Base-by-base conservation (phyloP, 2,888 invertebrate genomes). In the Pantelozetes paolii region DNA sequence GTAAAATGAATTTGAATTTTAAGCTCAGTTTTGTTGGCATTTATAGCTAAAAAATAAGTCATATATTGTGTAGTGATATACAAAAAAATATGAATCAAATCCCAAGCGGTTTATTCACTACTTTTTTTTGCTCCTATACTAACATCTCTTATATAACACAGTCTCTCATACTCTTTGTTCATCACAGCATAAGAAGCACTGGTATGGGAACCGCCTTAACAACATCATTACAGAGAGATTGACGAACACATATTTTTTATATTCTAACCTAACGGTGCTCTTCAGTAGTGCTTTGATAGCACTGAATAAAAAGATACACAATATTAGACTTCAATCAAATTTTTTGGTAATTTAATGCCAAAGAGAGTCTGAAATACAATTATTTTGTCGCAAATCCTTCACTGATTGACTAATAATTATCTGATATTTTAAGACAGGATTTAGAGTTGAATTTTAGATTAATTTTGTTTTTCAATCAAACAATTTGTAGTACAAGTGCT, bases 171-270 rank as follows among this genome's bases (percentile, higher is more conserved):
- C 62, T 62, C 62, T 62, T 32, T 62, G 32, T 62, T 32, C 32
- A 30, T 62, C 62, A 62, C 13, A 18, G 28, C 2, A n/a, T 36
- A 28, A 28, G 5, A n/a, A 57, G 57, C 57, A 57, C 30, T 28
- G 30, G 62, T 62, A 62, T 62, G 62, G 62, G 62, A 62, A 28
- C 62, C 62, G 62, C 62, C 62, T 62, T 62, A 62, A 62, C 62
- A 62, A 62, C 62, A 62, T 62, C 62, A 62, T 62, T 62, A 62
- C 32, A 28, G 62, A 36, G 62, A 62, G 62, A 62, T 62, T 62
- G 62, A 32, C n/a, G 30, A 32, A 30, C 30, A 36, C n/a, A 62
- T 9, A 36, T 62, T 36, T 62, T 28, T 62, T 28, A 5, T 57
- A 23, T 28, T 20, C 23, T 28, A n/a, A n/a, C 5, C 57, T 57